Conservation (phyloP, 2,888 invertebrate species). For the Calameuta filiformis region DNA sequence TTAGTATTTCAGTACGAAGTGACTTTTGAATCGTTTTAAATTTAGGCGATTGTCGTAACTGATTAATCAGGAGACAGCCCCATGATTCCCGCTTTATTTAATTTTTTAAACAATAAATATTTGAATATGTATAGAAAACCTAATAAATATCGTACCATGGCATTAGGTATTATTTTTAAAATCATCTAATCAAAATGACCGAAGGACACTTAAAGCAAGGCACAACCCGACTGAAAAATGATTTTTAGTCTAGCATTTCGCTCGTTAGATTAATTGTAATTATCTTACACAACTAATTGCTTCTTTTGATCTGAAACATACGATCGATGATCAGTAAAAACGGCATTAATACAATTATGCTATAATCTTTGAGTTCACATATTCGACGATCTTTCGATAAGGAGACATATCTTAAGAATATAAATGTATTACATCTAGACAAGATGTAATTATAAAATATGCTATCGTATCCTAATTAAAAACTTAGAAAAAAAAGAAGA, state of each 20-base stretch:
- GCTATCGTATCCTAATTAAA: not conserved
- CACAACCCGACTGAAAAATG: slow-evolving; percentile 19
- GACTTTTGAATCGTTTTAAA: not conserved
- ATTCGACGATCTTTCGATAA: not conserved
- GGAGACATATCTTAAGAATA: not conserved
- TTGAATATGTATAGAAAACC: not conserved
- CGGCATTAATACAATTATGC: not conserved
- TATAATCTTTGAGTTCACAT: not conserved
- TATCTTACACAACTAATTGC: not conserved
- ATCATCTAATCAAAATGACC: not conserved
- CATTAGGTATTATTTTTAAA: not conserved
- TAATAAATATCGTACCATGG: not conserved
- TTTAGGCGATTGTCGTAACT: not conserved
- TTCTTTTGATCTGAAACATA: not conserved
- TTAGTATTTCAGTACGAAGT: not conserved
- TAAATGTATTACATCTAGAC: not conserved
- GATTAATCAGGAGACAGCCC: not conserved
- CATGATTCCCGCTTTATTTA: not conserved
- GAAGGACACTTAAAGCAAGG: slow-evolving; percentile 41
- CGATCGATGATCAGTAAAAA: not conserved
- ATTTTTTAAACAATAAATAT: not conserved
- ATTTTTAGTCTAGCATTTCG: not conserved
- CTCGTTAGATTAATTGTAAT: not conserved
- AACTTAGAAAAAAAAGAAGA: not conserved
- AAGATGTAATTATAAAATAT: not conserved